These are phyloP conservation scores for Aldabrachelys gigantea DNA, from an alignment of 2,113 vertebrate species.

Conservation along the genomic window DNA sequence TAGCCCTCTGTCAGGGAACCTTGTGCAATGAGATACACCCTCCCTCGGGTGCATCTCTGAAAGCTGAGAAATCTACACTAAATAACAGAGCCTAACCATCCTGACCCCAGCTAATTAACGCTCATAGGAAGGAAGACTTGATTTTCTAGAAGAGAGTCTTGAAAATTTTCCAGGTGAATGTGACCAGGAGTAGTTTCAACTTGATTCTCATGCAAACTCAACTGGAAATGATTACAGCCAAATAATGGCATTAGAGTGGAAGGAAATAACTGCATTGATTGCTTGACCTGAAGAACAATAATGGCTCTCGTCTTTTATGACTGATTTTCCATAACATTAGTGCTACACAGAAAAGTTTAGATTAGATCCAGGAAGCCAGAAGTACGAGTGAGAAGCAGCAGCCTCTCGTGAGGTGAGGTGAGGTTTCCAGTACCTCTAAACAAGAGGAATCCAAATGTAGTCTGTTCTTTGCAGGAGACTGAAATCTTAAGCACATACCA, in stretches of 20 bases:
- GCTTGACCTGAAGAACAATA: conserved; percentile 72
- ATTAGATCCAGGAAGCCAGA: conserved; percentile 44
- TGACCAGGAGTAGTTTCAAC: conserved; percentile 45
- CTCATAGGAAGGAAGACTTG: neutral
- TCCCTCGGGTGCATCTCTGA: neutral
- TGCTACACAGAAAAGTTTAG: conserved; percentile 42
- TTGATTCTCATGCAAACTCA: conserved; percentile 65
- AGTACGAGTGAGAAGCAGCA: conserved; percentile 27
- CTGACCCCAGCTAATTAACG: conserved; percentile 28
- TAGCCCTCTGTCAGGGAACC: neutral
- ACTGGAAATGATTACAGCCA: conserved; percentile 63
- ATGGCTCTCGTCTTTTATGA: conserved; percentile 33
- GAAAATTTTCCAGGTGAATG: conserved; percentile 56
- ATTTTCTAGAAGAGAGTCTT: conserved; percentile 47
- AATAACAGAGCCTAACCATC: neutral
- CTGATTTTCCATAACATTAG: conserved; percentile 65
- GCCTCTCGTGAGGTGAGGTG: neutral
- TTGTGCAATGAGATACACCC: neutral
- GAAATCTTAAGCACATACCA: neutral
- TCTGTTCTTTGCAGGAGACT: neutral
- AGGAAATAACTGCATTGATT: conserved; percentile 74
- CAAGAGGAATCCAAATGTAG: neutral
- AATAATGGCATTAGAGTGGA: conserved; percentile 69
- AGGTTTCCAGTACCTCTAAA: neutral
- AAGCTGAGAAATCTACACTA: conserved; percentile 17